Evolutionary conservation across 2,113 vertebrate genomes (phyloP), one percentile per base, ranked within the genome.

Genomic region (Corapipo altera): DNA sequence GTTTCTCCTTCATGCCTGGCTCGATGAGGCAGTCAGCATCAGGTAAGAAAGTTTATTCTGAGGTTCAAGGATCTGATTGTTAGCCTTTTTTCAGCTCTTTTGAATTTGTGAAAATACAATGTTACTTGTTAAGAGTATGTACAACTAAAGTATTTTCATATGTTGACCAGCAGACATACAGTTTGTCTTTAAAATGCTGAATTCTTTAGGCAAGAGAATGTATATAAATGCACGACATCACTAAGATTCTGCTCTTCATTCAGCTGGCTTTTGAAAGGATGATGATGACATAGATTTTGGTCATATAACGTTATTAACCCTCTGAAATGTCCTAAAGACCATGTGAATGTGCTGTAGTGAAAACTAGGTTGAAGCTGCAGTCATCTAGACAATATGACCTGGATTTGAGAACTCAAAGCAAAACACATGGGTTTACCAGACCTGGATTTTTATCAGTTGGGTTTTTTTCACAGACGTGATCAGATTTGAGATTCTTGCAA

Each of bases 1-100:
- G 26, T 99, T 97, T 99, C 95, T 98, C 91, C 97, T 90, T 98
- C 98, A 99, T 98, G 99, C 98, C 97, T 99, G 98, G 96, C 98
- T 97, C 97, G 97, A 95, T 96, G 97, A 98, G 97, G 97, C 98
- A 99, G 98, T 97, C 98, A 46, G 85, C 97, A 95, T 71, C 98
- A 99, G 99, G 99, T 99, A 98, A 99, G 99, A 94, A 95, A 89
- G 77, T 77, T 85, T 77, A 74, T 95, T 96, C 85, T 88, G 64
- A 89, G 28, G 20, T 90, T 75, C 55, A 77, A 30, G n/a, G 18
- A 46, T 82, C 52, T 91, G 33, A 65, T 46, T 92, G 26, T 59
- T 92, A 33, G 35, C 30, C 39, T 67, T 61, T 69, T 66, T 76
- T 83, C 57, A 85, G 33, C 65, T 91, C 22, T 77, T 79, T 51